Evolutionary conservation across 2,888 invertebrate genomes (phyloP).

Genomic region (Criorhina ranunculi): DNA sequence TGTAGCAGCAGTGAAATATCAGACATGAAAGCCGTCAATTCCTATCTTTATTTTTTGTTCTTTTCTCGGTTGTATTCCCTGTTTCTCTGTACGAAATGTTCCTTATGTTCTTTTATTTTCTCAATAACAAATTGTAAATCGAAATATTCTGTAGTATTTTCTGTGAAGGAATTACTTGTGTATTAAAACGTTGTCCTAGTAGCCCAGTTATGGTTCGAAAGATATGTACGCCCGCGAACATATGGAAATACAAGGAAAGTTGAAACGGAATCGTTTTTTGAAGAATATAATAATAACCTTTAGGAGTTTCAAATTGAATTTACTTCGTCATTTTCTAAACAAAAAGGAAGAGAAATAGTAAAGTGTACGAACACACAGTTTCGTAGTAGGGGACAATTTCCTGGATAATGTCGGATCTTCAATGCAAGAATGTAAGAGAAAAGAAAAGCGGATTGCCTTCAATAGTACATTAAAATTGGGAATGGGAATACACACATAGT

Average conservation of each 20-base stretch:
- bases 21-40: slow-evolving; percentile 53
- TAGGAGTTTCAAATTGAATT: slow-evolving; percentile 33
- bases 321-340: neutral
- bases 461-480: neutral
- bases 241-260: neutral
- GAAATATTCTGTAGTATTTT: slow-evolving; percentile 23
- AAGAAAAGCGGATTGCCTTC: neutral
- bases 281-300: slow-evolving; percentile 30
- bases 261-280: neutral
- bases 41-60: slow-evolving; percentile 44
- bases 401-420: neutral
- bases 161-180: slow-evolving; percentile 2
- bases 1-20: slow-evolving; percentile 48
- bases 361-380: neutral
- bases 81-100: slow-evolving; percentile 3
- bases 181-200: neutral
- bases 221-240: neutral
- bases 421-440: neutral
- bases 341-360: slow-evolving; percentile 1
- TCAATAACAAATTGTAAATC: slow-evolving; percentile 51
- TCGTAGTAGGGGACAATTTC: neutral
- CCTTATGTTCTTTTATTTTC: slow-evolving; percentile 27
- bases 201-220: neutral
- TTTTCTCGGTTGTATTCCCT: neutral
- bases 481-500: neutral